phyloP scores from a whole-genome alignment of 1,140 invertebrate species.

The Elymnias hypermnestra region DNA sequence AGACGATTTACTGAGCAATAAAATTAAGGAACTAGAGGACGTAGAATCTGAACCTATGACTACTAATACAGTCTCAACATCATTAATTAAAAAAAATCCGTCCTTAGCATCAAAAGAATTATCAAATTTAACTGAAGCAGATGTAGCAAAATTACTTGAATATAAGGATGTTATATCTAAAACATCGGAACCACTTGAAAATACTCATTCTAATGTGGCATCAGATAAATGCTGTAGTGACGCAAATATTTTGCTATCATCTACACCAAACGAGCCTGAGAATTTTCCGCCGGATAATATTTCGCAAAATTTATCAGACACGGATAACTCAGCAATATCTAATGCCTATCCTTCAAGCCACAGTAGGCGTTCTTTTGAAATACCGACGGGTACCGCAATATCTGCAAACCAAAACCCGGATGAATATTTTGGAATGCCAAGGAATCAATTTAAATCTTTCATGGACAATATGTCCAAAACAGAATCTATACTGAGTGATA shows the following conservation, averaged over 20 bases:
- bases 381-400: conserved; percentile 16
- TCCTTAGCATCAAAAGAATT: not conserved
- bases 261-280: not conserved
- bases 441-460: not conserved
- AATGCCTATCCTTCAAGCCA: not conserved
- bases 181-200: not conserved
- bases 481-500: not conserved
- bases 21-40: not conserved
- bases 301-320: no score
- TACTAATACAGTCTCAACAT: not conserved
- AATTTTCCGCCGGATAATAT: not conserved
- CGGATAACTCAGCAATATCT: not conserved
- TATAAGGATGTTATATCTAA: not conserved
- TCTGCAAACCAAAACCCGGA: conserved; percentile 25
- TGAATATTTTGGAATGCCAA: conserved; percentile 16
- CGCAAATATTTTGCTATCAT: not conserved
- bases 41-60: not conserved
- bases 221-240: not conserved
- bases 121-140: not conserved
- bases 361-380: not conserved
- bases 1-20: not conserved
- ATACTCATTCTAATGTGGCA: not conserved
- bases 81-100: not conserved
- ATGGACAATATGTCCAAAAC: not conserved
- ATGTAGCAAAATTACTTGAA: not conserved